phyloP scores from a whole-genome alignment of 2,797 vertebrate genomes.

The Falco rusticolus region DNA sequence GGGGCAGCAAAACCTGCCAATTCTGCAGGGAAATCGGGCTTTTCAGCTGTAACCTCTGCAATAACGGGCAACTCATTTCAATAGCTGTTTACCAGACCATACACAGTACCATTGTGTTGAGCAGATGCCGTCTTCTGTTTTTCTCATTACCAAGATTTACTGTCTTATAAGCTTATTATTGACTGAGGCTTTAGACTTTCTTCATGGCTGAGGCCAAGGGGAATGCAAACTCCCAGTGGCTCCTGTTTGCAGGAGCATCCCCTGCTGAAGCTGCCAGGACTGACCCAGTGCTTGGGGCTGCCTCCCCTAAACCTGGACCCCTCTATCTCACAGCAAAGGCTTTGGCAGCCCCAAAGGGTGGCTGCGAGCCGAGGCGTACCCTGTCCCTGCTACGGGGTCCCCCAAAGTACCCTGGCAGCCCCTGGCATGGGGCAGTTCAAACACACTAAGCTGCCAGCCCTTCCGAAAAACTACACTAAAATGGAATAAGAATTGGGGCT shows the following conservation, averaged over 20 bases:
- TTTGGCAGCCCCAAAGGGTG: not conserved
- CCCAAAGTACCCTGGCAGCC: not conserved
- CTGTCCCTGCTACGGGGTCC: not conserved
- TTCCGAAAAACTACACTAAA: not conserved
- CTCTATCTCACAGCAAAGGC: not conserved
- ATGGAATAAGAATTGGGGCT: not conserved
- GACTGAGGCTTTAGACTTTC: slow-evolving; percentile 60
- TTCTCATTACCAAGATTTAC: slow-evolving; percentile 78
- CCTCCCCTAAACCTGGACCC: not conserved
- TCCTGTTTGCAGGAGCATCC: not conserved
- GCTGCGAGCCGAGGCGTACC: not conserved
- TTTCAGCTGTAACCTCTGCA: slow-evolving; percentile 1
- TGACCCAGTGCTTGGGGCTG: rapidly evolving
- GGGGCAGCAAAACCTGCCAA: not conserved
- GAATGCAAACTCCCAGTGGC: not conserved
- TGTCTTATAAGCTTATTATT: slow-evolving; percentile 74
- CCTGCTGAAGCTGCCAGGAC: rapidly evolving
- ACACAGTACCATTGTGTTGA: slow-evolving; percentile 5
- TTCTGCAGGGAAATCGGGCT: not conserved
- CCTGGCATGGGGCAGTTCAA: not conserved
- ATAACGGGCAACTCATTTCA: slow-evolving; percentile 1
- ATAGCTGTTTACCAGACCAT: slow-evolving; percentile 65
- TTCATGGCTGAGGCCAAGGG: slow-evolving; percentile 2
- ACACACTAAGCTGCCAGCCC: rapidly evolving
- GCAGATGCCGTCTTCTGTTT: slow-evolving; percentile 69